Base-by-base conservation (phyloP, 2,797 vertebrate genomes). In the Champsocephalus gunnari region DNA sequence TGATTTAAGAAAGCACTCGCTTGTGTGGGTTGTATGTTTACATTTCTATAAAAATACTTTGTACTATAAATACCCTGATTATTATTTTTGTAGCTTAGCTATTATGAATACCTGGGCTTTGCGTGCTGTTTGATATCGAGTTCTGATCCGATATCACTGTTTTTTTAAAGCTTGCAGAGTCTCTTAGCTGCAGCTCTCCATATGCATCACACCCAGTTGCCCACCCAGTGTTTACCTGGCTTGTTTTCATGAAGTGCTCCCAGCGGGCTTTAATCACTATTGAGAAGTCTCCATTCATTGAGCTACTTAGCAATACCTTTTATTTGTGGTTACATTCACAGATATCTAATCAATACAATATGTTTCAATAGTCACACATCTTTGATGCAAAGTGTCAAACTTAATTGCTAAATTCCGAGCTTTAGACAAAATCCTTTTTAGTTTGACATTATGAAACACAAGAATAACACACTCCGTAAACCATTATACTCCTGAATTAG, bases 101-200 rank as follows among this genome's bases (percentile, higher is more conserved):
- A 9, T 38, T 38, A 38, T 38, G 8, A 38, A 38, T 38, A 38
- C 34, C 34, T 38, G 34, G 34, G 1, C 8, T 38, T 38, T 38
- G 34, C 6, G 34, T 38, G 34, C 28, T 28, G 4, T 28, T 38
- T 38, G 34, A 38, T 38, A 38, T 7, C 6, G 34, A 38, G 34
- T 38, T 38, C 8, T 7, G 8, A 38, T 38, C 34, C 8, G 6
- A 38, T 38, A 38, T 38, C 34, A 38, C 5, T 8, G 12, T 55
- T 60, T 57, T 57, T 57, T 62, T 70, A 61, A 49, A 66, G 19
- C 28, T 63, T 60, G 28, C 61, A 59, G 9, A n/a, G 70, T 49
- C 55, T 47, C 16, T 57, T 51, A 59, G 12, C 47, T 73, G 24
- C 49, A 21, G 47, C 17, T 58, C 41, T 60, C 60, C 53, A 21